Percentiles rank a stretch among this genome's conserved stretches.
Evolutionary conservation across 2,113 vertebrate species (phyloP).

Genomic region (Scomber scombrus): DNA sequence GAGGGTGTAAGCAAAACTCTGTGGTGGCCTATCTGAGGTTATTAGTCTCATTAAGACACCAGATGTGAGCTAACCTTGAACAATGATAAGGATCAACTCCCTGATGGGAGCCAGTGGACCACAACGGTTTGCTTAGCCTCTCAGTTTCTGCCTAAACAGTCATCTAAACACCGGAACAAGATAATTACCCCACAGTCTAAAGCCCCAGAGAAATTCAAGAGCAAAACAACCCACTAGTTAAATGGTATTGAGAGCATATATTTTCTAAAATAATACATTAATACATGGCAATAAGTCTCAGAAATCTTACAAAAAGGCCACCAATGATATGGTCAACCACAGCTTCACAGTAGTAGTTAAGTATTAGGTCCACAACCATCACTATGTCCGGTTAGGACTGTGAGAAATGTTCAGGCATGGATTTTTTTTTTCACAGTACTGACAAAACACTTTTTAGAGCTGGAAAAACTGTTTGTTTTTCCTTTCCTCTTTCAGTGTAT

Average conservation of each 20-base stretch:
- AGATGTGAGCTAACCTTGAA: conserved; percentile 72
- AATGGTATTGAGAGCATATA: conserved; percentile 7
- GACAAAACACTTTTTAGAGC: conserved; percentile 13
- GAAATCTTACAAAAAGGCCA: conserved; percentile 22
- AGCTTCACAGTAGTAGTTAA: not conserved
- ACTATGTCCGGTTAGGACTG: not conserved
- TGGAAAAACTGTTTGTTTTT: conserved; percentile 36
- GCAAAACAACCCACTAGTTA: conserved; percentile 62
- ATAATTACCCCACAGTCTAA: conserved; percentile 57
- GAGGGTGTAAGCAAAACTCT: conserved; percentile 47
- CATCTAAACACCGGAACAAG: conserved; percentile 71
- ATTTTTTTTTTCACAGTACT: not conserved
- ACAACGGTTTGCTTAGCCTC: conserved; percentile 62
- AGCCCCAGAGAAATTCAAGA: conserved; percentile 40
- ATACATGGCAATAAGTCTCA: conserved; percentile 30
- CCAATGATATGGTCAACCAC: conserved; percentile 2
- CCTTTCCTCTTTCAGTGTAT: not conserved
- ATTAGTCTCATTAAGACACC: conserved; percentile 72
- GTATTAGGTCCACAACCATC: not conserved
- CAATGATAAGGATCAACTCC: conserved; percentile 76
- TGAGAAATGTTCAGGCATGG: not conserved
- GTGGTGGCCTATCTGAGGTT: conserved; percentile 46
- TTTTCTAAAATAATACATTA: conserved; percentile 21
- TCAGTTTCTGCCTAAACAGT: conserved; percentile 56
- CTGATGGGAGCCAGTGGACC: conserved; percentile 59